These are phyloP conservation scores for Sinopyrophorus schimmeli DNA, from an alignment of 2,888 invertebrate species.

Conservation along the genomic window DNA sequence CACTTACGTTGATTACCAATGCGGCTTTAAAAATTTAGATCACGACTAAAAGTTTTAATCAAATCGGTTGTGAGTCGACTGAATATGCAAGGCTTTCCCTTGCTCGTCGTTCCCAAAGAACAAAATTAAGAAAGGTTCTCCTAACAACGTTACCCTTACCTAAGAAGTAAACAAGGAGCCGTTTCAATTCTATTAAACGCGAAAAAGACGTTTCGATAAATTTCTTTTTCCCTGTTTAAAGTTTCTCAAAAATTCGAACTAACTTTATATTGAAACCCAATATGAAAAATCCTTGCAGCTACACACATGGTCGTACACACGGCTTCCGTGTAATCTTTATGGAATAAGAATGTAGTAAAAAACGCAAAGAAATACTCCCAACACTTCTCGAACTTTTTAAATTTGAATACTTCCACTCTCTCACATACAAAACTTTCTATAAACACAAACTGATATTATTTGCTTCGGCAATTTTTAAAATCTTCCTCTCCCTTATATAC, in stretches of 20 bases:
- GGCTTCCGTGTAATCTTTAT: conserved; percentile 38
- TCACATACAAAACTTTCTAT: conserved; percentile 19
- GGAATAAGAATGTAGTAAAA: conserved; percentile 37
- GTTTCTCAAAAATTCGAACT: conserved; percentile 18
- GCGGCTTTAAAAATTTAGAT: conserved; percentile 47
- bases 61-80: conserved; percentile 43
- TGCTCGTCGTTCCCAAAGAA: conserved; percentile 38
- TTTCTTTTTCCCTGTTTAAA: conserved; percentile 4
- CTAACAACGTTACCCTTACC: conserved; percentile 46
- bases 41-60: conserved; percentile 52
- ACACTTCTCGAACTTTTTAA: conserved; percentile 24
- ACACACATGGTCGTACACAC: conserved; percentile 37
- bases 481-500: too few relatives aligned
- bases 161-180: conserved; percentile 47
- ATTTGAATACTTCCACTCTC: conserved; percentile 27
- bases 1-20: conserved; percentile 51
- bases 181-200: conserved; percentile 40
- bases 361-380: conserved; percentile 18
- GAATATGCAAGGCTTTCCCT: too few relatives aligned
- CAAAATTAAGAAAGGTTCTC: conserved; percentile 45
- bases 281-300: conserved; percentile 25
- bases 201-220: conserved; percentile 9
- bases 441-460: conserved; percentile 21
- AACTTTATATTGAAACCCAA: conserved; percentile 30
- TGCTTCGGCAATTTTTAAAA: conserved; percentile 8